Base-by-base conservation (phyloP, 1,140 invertebrate genomes). In the Pseudachorutes palmiensis region DNA sequence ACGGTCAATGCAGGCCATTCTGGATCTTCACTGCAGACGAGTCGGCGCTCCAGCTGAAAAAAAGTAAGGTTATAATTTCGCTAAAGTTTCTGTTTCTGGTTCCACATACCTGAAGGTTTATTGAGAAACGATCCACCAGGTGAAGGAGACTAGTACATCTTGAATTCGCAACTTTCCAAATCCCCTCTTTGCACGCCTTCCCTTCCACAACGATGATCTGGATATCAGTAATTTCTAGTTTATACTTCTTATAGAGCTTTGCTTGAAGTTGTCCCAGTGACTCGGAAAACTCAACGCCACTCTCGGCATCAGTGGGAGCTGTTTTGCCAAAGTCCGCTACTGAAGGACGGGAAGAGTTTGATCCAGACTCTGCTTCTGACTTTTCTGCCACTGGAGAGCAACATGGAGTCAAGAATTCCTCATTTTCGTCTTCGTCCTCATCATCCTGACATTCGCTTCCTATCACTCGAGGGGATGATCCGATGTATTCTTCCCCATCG, bases 131-230 rank as follows among this genome's bases (percentile, higher is more conserved):
- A 26, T 63, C 61, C 12, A 64, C 49, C 5, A 64, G 36, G 36
- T 51, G 45, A 64, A 49, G 24, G 22, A 24, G 49, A 49, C 14
- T 28, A 5, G 36, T 36, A 14, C 88, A 88, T 77, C 90, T 87
- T 1, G 87, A 83, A 75, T 92, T 86, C 0, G 91, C 90, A 75
- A 90, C 88, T 72, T 88, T 87, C 89, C 91, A 94, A 78, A 93
- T 91, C 73, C 95, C 92, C 72, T 88, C 87, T 1, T 62, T 65
- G 0, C 22, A 41, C 12, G 60, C 26, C 58, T 70, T 71, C 16
- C 67, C 68, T 31, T 74, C 72, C 3, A 71, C 68, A 32, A 94
- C 87, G 60, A 97, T 78, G 30, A 97, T 86, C 79, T 96, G 92
- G 65, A 95, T 80, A 75, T 94, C 91, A 24, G 86, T 87, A 32